These are phyloP conservation scores for Callocephalon fimbriatum DNA, from an alignment of 2,113 vertebrate species.

Conservation along the genomic window DNA sequence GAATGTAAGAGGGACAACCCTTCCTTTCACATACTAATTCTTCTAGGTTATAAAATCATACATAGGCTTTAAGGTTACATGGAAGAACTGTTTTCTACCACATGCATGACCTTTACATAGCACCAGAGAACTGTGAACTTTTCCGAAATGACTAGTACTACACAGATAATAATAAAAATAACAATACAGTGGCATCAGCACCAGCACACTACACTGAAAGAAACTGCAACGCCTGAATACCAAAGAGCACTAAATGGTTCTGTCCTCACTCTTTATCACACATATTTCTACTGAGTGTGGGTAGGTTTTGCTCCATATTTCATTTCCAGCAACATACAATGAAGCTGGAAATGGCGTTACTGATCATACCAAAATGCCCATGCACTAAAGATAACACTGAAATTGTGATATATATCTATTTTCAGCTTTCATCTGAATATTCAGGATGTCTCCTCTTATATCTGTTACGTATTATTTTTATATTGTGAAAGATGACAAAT, in stretches of 20 bases:
- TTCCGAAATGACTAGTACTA: neutral
- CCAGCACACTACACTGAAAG: neutral
- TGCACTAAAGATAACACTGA: neutral
- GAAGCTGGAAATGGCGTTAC: neutral
- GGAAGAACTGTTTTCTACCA: neutral
- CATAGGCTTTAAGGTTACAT: neutral
- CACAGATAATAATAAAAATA: neutral
- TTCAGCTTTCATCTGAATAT: neutral
- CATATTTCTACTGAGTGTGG: accelerated
- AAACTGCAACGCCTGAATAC: neutral
- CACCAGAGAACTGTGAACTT: neutral
- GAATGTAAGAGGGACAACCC: neutral
- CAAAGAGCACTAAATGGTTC: neutral
- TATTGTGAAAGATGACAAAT: neutral
- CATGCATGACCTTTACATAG: neutral
- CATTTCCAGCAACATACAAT: neutral
- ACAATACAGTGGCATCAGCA: neutral
- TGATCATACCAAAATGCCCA: neutral
- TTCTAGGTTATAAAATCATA: neutral
- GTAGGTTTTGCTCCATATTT: neutral
- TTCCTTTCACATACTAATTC: neutral
- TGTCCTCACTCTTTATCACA: neutral
- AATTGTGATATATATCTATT: neutral
- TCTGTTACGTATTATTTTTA: neutral
- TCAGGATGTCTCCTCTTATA: neutral